Percentiles rank a stretch among this genome's conserved stretches.
Evolutionary conservation across 2,797 vertebrate genomes (phyloP).

Genomic region (Eleutherodactylus coqui): DNA sequence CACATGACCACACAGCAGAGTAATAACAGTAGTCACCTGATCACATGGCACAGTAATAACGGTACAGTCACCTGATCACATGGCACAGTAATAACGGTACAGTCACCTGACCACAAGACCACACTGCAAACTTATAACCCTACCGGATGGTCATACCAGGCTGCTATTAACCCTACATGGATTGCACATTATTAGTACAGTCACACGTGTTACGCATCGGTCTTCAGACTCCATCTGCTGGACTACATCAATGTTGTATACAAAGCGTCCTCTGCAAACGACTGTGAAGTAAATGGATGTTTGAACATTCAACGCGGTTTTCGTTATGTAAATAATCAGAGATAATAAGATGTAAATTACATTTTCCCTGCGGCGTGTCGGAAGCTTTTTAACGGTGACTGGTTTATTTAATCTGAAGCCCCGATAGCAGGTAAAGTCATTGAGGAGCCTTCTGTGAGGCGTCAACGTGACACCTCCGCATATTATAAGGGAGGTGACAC

Average conservation of each 20-base stretch:
- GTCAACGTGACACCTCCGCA: neutral
- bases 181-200: neutral
- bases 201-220: neutral
- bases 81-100: no score
- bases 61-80: neutral
- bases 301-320: neutral
- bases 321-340: conserved; percentile 21
- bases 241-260: neutral
- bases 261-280: neutral
- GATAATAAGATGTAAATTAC: conserved; percentile 20
- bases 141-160: no score
- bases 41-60: no score
- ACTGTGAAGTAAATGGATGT: neutral
- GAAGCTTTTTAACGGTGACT: conserved; percentile 33
- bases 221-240: neutral
- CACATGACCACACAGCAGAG: no score
- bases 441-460: conserved; percentile 27
- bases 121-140: no score
- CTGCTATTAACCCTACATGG: neutral
- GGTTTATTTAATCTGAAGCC: neutral
- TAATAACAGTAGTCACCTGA: no score
- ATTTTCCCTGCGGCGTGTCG: conserved; percentile 12
- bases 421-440: conserved; percentile 14
- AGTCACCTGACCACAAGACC: no score
- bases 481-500: neutral